phyloP scores from a whole-genome alignment of 2,113 vertebrate genomes.

The Notarius lentiginosus region DNA sequence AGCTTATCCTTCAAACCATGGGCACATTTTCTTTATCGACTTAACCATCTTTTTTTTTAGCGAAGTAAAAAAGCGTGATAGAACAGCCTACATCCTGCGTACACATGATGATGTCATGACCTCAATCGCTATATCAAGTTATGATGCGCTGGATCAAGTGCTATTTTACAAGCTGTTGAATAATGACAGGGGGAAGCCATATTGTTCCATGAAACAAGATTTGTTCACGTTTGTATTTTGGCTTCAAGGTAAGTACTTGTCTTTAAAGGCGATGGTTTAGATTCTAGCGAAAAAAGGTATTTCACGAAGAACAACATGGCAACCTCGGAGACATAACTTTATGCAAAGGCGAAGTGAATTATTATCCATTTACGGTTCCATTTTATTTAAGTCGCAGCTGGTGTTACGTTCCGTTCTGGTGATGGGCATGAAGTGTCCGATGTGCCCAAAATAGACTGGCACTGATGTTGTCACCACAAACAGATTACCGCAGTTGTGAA shows the following conservation, averaged over 20 bases:
- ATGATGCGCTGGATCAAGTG: not conserved
- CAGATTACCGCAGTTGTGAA: not conserved
- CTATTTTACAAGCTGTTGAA: not conserved
- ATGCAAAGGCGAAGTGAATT: not conserved
- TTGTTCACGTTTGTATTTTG: not conserved
- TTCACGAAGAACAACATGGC: not conserved
- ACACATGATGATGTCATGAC: too few species aligned
- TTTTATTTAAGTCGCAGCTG: not conserved
- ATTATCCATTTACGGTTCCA: not conserved
- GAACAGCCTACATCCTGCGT: too few species aligned
- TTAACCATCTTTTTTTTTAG: too few species aligned
- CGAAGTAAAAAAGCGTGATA: too few species aligned
- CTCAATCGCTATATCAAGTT: too few species aligned
- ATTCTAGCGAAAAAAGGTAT: not conserved
- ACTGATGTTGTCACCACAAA: not conserved
- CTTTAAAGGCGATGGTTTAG: not conserved
- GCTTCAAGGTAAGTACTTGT: not conserved
- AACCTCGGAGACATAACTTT: not conserved
- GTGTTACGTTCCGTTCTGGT: not conserved
- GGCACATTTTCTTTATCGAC: not conserved
- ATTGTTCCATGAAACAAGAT: not conserved
- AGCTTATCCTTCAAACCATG: not conserved
- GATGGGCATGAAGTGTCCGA: not conserved
- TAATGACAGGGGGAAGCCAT: not conserved
- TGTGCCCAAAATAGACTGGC: not conserved